These are phyloP conservation scores for Coremacera marginata DNA, from an alignment of 2,888 invertebrate species.

Conservation along the genomic window DNA sequence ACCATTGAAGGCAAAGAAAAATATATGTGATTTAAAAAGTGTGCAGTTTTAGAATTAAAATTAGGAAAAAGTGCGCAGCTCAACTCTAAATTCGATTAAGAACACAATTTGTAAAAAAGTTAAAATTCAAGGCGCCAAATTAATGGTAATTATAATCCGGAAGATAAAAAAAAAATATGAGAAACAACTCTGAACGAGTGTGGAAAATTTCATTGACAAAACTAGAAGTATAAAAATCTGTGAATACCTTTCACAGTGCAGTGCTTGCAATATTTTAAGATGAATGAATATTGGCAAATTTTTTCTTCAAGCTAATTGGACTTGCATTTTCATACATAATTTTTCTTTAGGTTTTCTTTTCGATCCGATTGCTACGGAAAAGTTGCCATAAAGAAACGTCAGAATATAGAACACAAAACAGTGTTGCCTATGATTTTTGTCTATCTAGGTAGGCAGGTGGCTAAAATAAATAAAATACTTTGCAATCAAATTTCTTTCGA, in stretches of 20 bases:
- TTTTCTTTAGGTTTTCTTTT: too few relatives aligned
- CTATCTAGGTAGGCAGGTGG: too few relatives aligned
- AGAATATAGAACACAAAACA: too few relatives aligned
- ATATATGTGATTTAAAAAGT: background rate
- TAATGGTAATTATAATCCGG: slow-evolving; percentile 10
- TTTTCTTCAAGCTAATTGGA: background rate
- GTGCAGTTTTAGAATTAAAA: background rate
- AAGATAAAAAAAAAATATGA: background rate
- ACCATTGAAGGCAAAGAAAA: background rate
- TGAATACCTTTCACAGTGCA: too few relatives aligned
- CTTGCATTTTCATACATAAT: background rate
- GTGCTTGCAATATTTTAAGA: too few relatives aligned
- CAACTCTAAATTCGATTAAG: background rate
- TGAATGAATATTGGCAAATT: background rate
- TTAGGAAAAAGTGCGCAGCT: background rate
- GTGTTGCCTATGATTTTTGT: too few relatives aligned
- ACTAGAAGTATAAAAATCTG: too few relatives aligned
- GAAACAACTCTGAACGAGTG: background rate
- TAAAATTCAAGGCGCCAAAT: background rate
- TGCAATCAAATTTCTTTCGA: too few relatives aligned
- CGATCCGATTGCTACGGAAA: too few relatives aligned
- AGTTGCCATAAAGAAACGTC: too few relatives aligned
- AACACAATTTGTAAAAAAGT: background rate
- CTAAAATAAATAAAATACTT: too few relatives aligned
- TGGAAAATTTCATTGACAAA: too few relatives aligned